Evolutionary conservation across 2,113 vertebrate species (phyloP).

Genomic region (Megaceryle torquata): DNA sequence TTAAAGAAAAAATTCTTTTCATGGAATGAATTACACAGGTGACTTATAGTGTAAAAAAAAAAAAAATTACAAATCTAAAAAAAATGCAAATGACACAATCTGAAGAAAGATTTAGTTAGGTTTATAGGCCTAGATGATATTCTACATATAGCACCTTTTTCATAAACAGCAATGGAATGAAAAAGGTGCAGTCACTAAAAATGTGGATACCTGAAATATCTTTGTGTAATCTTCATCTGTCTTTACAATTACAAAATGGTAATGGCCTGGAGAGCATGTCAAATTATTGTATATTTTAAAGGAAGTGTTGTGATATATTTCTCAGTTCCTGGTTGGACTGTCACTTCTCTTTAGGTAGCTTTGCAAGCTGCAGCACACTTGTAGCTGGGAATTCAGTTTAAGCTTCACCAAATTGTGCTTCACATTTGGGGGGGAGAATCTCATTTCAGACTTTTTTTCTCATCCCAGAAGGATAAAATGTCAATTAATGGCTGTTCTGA

Average conservation of each 20-base stretch:
- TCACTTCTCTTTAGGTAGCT: not conserved
- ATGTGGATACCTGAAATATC: not conserved
- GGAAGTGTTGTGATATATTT: not conserved
- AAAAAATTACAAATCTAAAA: slow-evolving; percentile 1
- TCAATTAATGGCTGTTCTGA: not conserved
- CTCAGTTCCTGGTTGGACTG: not conserved
- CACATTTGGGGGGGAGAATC: not conserved
- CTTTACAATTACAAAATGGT: not conserved
- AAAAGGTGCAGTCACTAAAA: not conserved
- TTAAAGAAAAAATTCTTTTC: not conserved
- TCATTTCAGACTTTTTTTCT: not conserved
- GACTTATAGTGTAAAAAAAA: not conserved
- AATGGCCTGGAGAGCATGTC: not conserved
- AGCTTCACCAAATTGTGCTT: not conserved
- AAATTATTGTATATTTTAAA: not conserved
- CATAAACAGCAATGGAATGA: not conserved
- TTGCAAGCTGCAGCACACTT: not conserved
- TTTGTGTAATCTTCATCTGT: not conserved
- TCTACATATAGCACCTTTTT: not conserved
- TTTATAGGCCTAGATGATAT: not conserved
- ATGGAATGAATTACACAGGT: not conserved
- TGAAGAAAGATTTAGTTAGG: not conserved
- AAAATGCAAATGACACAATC: not conserved
- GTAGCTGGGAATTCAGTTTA: not conserved
- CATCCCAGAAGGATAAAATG: not conserved